A percentile compares a stretch with the other conserved stretches of the same genome.
phyloP scores from a whole-genome alignment of 2,797 vertebrate species.

The Microctenopoma steveboyesi region DNA sequence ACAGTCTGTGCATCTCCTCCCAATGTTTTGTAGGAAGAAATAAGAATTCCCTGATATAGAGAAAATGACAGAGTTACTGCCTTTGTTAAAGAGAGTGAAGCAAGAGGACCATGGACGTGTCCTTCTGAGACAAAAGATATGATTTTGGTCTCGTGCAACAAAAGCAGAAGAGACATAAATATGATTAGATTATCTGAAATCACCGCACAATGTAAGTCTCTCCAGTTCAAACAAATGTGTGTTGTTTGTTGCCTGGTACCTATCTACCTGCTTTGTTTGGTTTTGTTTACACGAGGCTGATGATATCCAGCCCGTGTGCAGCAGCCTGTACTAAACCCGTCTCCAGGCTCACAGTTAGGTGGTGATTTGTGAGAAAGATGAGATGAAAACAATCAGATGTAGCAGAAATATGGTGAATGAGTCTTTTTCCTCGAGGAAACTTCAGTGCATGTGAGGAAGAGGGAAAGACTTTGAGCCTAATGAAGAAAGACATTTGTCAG shows the following conservation, averaged over 20 bases:
- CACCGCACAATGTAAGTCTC: slow-evolving; percentile 22
- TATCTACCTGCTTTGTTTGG: slow-evolving; percentile 35
- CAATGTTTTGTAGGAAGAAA: not conserved
- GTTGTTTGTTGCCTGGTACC: slow-evolving; percentile 58
- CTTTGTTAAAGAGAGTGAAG: not conserved
- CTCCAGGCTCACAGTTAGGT: slow-evolving; percentile 31
- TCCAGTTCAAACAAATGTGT: slow-evolving; percentile 35
- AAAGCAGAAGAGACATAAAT: slow-evolving; percentile 41
- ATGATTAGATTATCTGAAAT: slow-evolving; percentile 64
- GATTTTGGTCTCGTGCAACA: slow-evolving; percentile 46
- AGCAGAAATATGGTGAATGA: slow-evolving; percentile 5
- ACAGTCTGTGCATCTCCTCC: slow-evolving; percentile 57
- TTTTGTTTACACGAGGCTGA: slow-evolving; percentile 59
- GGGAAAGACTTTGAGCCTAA: slow-evolving; percentile 44
- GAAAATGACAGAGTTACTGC: not conserved
- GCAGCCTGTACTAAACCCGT: slow-evolving; percentile 39
- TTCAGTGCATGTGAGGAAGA: not conserved
- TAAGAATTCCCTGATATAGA: not conserved
- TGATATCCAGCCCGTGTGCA: slow-evolving; percentile 44
- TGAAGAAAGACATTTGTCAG: slow-evolving; percentile 61
- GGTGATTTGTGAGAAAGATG: slow-evolving; percentile 30
- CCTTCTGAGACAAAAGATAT: slow-evolving; percentile 13
- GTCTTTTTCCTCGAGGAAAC: not conserved
- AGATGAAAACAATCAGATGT: slow-evolving; percentile 5
- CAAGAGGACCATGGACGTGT: slow-evolving; percentile 1